These are phyloP conservation scores for Microtus ochrogaster DNA, from an alignment of 2,113 vertebrate species.

Conservation along the genomic window DNA sequence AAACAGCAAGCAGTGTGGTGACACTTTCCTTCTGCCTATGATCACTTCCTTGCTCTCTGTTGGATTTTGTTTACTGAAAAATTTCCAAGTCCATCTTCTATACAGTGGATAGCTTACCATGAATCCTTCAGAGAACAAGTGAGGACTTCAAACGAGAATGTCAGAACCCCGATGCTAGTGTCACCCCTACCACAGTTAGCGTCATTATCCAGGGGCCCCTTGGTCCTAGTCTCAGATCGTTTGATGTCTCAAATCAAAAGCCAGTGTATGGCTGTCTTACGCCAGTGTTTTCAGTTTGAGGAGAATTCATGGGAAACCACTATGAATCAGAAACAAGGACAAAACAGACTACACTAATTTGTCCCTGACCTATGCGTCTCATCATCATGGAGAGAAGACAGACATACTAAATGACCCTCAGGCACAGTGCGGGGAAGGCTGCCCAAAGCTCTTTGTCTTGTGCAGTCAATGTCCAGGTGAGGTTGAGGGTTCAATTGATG, in stretches of 20 bases:
- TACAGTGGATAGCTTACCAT: not conserved
- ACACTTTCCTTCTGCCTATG: not conserved
- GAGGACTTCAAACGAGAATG: not conserved
- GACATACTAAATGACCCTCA: not conserved
- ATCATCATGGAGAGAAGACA: not conserved
- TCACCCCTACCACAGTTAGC: not conserved
- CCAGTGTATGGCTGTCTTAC: not conserved
- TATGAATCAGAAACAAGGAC: not conserved
- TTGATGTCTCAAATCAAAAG: constrained; percentile 23
- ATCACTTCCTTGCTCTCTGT: not conserved
- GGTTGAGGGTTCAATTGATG: not conserved
- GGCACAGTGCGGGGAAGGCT: not conserved
- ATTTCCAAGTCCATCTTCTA: not conserved
- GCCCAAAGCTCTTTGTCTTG: rapidly evolving
- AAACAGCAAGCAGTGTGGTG: not conserved
- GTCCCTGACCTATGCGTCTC: not conserved
- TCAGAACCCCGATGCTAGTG: not conserved
- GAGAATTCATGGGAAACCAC: not conserved
- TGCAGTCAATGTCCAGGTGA: not conserved
- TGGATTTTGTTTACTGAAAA: not conserved
- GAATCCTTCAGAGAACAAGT: not conserved
- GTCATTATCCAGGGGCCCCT: not conserved
- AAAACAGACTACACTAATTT: not conserved
- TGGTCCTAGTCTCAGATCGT: not conserved
- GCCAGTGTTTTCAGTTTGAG: not conserved